Base-by-base conservation (phyloP, 2,113 vertebrate genomes). In the Calyptommatus sinebrachiatus region DNA sequence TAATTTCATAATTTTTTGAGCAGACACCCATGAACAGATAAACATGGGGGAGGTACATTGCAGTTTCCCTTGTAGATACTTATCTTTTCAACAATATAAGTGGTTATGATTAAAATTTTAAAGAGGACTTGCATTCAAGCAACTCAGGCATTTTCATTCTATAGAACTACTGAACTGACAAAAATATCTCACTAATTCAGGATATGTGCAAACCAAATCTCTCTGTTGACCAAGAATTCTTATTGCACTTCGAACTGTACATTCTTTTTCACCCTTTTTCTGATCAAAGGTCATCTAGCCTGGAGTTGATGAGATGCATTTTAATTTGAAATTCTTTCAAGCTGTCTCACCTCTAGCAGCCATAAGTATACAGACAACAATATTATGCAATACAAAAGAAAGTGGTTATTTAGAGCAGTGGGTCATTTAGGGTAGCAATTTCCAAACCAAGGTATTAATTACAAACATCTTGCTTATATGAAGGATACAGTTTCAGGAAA, bases 1-100 rank as follows among this genome's bases (percentile, higher is more conserved):
- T 74, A 14, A 75, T 26, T 35, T 22, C 74, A 80, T 87, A 81
- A 22, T 0, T 41, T 84, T 11, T 67, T 74, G 0, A 80, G 72
- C 53, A 78, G 61, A 1, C 35, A 48, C 31, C 50, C 20, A 60
- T 22, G 29, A 78, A 2, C 31, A 71, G n/a, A 48, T 68, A 61
- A 50, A 22, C 26, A 9, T 18, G 1, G 24, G 24, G 20, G 29
- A 35, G 2, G 48, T 46, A 0, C 26, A 48, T 24, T 62, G 60
- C 45, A 7, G 7, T 62, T 71, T 71, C n/a, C 11, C 31, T 14
- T 26, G 20, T 5, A 72, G 28, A 20, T 18, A 4, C 28, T 70
- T 35, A 29, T 20, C 24, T 61, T 28, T 69, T 57, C 45, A 41
- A 29, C 29, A 16, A 9, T 35, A 14, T 29, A 68, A 77, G 7